These are phyloP conservation scores for Lithosia quadra DNA, from an alignment of 2,888 invertebrate species.

Conservation along the genomic window DNA sequence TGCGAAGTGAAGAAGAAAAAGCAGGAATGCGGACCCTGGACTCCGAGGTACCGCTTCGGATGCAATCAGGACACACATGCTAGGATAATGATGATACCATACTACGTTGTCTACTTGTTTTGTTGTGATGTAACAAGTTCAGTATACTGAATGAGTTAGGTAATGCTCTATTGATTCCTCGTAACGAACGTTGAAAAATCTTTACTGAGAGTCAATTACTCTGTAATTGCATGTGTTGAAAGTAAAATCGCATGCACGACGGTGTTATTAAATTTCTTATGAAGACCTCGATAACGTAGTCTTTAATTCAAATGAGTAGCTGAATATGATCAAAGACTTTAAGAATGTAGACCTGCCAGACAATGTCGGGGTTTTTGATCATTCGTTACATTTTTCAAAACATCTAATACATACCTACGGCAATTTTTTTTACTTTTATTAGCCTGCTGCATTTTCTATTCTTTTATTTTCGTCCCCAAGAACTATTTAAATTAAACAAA, in stretches of 20 bases:
- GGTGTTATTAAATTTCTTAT: constrained; percentile 40
- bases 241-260: constrained; percentile 52
- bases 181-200: constrained; percentile 46
- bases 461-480: too few relatives aligned
- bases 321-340: background rate
- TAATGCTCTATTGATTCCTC: constrained; percentile 56
- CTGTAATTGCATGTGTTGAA: constrained; percentile 51
- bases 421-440: too few relatives aligned
- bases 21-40: too few relatives aligned
- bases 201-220: constrained; percentile 50
- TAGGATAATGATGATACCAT: too few relatives aligned
- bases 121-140: constrained; percentile 36
- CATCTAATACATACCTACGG: too few relatives aligned
- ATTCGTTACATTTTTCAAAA: background rate
- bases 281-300: constrained; percentile 19
- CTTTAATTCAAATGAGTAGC: background rate
- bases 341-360: background rate
- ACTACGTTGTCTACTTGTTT: too few relatives aligned
- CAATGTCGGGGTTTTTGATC: background rate
- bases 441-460: too few relatives aligned
- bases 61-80: too few relatives aligned
- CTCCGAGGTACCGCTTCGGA: too few relatives aligned
- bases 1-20: too few relatives aligned
- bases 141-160: constrained; percentile 44
- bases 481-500: too few relatives aligned